Evolutionary conservation across 1,140 invertebrate species (phyloP), one percentile per base, ranked within the genome.

Genomic region (Cecropterus lyciades): DNA sequence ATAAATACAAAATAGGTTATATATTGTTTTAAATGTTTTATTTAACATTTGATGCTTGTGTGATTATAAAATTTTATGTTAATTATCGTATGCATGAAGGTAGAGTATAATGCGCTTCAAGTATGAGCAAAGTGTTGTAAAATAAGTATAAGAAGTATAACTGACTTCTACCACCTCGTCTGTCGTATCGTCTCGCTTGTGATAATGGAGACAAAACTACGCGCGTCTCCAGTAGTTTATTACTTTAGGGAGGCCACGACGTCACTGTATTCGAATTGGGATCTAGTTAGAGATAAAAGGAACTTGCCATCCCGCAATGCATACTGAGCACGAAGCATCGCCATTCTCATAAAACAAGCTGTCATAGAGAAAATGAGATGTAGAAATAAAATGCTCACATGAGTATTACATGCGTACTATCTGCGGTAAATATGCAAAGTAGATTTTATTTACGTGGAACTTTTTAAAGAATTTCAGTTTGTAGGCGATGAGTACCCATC

Each of bases 241-340:
- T 91, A 84, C 87, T 89, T 87, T 80, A 85, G 88, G 88, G 88
- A 87, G 77, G 68, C 71, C 65, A 65, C 71, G 75, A 82, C 80
- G 77, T 70, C 66, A 68, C 67, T 64, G 65, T 64, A 81, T 84
- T 71, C 70, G 77, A 84, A 85, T 85, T 77, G 84, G 84, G 83
- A 89, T 89, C 85, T 88, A 84, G 86, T 87, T 89, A 85, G 65
- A 89, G 89, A 89, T 91, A 89, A 86, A 89, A 87, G 85, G 82
- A 87, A 85, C 77, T 83, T 72, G 69, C 73, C 59, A 73, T 71
- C 76, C 72, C 73, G 77, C 81, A 81, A 83, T 86, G 87, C 84
- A 88, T 88, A 84, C 71, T 59, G 56, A 59, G 43, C 37, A 46
- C 42, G 33, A 14, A 33, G 30, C 30, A 33, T 43, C 24, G 53